Evolutionary conservation across 2,797 vertebrate genomes (phyloP), one percentile per base, ranked within the genome.

Genomic region (Urophycis tenuis): DNA sequence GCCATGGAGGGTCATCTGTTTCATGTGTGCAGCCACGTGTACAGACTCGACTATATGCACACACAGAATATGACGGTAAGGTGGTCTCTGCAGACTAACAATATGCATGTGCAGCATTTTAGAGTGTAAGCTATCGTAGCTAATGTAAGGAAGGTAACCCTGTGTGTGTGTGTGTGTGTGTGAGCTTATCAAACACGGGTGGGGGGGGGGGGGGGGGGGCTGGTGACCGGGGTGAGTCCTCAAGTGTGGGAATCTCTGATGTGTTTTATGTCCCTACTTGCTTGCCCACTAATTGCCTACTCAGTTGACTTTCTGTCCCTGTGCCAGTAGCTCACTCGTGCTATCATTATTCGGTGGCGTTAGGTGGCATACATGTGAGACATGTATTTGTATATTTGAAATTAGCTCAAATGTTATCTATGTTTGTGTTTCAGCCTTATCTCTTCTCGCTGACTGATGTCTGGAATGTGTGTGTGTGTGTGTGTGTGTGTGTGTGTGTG

Each of bases 1-100:
- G 77, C 83, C 71, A 94, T 93, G 92, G 92, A 92, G 81, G 89
- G 90, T 83, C 89, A 91, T 81, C 88, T 92, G 81, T 91, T 92
- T 86, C 91, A 92, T 80, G 85, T 93, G 77, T 92, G 87, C 89
- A 92, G 90, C 87, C 92, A 93, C 81, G 89, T 92, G 87, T 92
- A 84, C 87, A 88, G 87, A 67, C 87, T 92, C 79, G 91, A 88
- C 91, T 90, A 89, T 87, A 84, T 91, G 83, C 86, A 88, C 83
- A 84, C 89, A 45, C 88, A 92, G 72, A 91, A 90, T 81, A 91
- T 91, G 91, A 91, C 86, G 92, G 92, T 93, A 93, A 92, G 91
- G 79, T 77, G 80, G 82, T 80, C 72, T n/a, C 72, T 11, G 15
- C n/a, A 0, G 29, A 7, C 30, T 2, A 25, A 3, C 19, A 22